Base-by-base conservation (phyloP, 1,140 invertebrate genomes). In the Drosophila takahashii region DNA sequence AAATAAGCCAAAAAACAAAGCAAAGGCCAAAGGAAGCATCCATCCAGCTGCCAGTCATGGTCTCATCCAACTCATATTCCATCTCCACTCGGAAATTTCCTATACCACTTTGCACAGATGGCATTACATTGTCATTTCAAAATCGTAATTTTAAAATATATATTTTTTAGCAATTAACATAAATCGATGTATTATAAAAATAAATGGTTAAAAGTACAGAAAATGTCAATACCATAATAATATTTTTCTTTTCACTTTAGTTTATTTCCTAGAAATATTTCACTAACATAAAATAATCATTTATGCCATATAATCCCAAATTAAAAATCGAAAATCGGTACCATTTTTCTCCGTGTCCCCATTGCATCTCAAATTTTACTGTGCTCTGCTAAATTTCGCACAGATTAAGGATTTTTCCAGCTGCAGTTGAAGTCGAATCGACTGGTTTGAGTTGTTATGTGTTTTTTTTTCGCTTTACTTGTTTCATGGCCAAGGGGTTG, bases 341-440 rank as follows among this genome's bases (percentile, higher is more conserved):
- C 41, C 41, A 1, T 44, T 39, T 70, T 29, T 29, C 15, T 11
- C 15, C 4, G 47, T 47, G 34, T 22, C 6, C 6, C 18, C 13
- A 5, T n/a, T 18, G 18, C 32, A 10, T 32, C 16, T 10, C 56
- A 41, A 61, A 50, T 61, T 69, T 50, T 37, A 53, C 36, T 75
- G 15, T 51, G 58, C 39, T 59, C 16, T 59, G 42, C 54, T 44
- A 51, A 78, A 73, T 48, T 78, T 86, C 53, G 34, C 54, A 65
- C 42, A 81, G 81, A 86, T 86, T 86, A 87, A 61, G 74, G 66
- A 86, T 77, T 75, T 86, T 45, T 47, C 42, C 59, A 58, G 72
- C 64, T 59, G 58, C 59, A 51, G n/a, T 65, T 52, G 8, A 26
- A 75, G 42, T 51, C 29, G 36, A 60, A 52, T 73, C 52, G 71